These are phyloP conservation scores for Gyrodactylus salaris DNA, from an alignment of 1,140 invertebrate genomes.

Conservation along the genomic window DNA sequence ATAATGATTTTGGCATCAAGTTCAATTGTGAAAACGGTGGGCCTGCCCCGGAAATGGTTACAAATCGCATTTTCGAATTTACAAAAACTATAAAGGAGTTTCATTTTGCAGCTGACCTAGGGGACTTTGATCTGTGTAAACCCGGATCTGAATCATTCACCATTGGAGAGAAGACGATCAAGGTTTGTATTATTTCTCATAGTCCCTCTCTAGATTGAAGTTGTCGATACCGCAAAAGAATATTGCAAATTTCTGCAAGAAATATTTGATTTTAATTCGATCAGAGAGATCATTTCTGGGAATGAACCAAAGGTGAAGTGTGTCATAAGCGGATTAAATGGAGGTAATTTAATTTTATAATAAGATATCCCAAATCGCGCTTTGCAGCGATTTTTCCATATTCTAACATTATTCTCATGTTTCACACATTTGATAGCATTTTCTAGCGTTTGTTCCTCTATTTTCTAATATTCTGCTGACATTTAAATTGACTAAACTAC, in stretches of 20 bases:
- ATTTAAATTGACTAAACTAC: too few relatives aligned
- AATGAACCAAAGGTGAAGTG: constrained; percentile 14
- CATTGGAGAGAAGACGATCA: neutral
- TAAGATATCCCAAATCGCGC: too few relatives aligned
- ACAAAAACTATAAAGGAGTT: constrained; percentile 44
- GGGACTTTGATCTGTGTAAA: constrained; percentile 34
- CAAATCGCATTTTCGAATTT: constrained; percentile 49
- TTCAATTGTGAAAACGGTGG: constrained; percentile 83
- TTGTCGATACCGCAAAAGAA: constrained; percentile 60
- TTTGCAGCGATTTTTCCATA: too few relatives aligned
- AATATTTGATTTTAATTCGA: constrained; percentile 66
- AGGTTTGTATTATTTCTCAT: neutral
- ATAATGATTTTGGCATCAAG: constrained; percentile 94
- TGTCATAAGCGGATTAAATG: constrained; percentile 62
- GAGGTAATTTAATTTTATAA: too few relatives aligned
- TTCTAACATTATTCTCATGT: too few relatives aligned
- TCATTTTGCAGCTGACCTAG: constrained; percentile 33
- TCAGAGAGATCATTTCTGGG: constrained; percentile 39
- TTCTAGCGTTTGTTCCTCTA: too few relatives aligned
- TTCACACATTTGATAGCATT: too few relatives aligned
- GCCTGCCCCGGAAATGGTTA: constrained; percentile 59
- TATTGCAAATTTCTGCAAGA: constrained; percentile 69
- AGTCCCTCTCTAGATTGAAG: constrained; percentile 41
- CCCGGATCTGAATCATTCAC: neutral
- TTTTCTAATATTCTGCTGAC: too few relatives aligned